phyloP scores from a whole-genome alignment of 2,888 invertebrate genomes.

The Marasmarcha lunaedactyla region DNA sequence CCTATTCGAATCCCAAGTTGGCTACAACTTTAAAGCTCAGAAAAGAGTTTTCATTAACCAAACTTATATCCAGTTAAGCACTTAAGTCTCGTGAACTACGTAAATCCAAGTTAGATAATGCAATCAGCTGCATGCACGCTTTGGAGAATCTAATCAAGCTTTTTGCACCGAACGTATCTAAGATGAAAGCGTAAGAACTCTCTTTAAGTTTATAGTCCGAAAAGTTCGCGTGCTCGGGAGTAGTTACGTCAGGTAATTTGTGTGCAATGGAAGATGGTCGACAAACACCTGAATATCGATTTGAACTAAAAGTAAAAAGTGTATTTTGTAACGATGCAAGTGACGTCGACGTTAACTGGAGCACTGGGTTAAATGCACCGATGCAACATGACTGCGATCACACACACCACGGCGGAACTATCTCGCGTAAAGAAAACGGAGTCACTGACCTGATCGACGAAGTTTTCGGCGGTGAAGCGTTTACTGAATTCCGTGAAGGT shows the following conservation, averaged over 20 bases:
- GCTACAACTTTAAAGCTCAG: too few relatives aligned
- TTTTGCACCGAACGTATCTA: too few relatives aligned
- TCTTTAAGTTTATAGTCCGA: too few relatives aligned
- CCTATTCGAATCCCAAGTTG: too few relatives aligned
- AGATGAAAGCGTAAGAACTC: too few relatives aligned
- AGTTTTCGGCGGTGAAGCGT: slow-evolving; percentile 86
- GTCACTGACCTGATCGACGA: slow-evolving; percentile 87
- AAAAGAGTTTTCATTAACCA: too few relatives aligned
- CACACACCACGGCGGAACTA: background rate
- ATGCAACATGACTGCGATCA: slow-evolving; percentile 20
- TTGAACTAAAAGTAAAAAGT: too few relatives aligned
- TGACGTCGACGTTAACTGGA: slow-evolving; percentile 23
- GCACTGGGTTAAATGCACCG: slow-evolving; percentile 39
- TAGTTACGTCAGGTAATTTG: too few relatives aligned
- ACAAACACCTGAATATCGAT: too few relatives aligned
- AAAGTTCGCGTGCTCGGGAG: too few relatives aligned
- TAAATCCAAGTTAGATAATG: background rate
- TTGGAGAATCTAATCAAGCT: background rate
- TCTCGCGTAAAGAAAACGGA: slow-evolving; percentile 9
- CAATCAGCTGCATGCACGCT: background rate
- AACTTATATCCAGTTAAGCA: background rate
- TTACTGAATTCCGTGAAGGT: slow-evolving; percentile 86
- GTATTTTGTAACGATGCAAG: background rate
- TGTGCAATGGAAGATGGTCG: too few relatives aligned
- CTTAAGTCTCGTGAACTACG: background rate